A percentile compares a stretch with the other conserved stretches of the same genome.
phyloP scores from a whole-genome alignment of 2,888 invertebrate species.

The Campaea margaritaria region DNA sequence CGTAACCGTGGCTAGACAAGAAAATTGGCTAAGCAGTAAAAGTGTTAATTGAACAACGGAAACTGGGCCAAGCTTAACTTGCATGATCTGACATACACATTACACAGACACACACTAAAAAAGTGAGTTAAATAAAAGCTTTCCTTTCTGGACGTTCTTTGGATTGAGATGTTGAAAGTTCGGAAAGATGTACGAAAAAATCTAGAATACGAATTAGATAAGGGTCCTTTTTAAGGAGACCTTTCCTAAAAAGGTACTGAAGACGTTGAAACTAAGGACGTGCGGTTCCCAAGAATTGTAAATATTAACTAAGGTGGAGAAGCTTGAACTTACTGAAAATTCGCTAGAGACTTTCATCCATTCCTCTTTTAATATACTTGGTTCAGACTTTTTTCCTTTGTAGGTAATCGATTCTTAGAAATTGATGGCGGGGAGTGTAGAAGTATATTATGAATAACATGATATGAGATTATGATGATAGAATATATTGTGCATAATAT shows the following conservation, averaged over 20 bases:
- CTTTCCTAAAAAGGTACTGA: background rate
- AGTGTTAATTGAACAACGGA: no score
- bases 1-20: no score
- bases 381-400: no score
- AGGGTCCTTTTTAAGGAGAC: background rate
- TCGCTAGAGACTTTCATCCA: background rate
- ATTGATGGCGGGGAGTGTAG: no score
- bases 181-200: background rate
- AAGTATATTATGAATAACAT: no score
- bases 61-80: no score
- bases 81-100: no score
- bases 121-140: background rate
- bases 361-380: background rate
- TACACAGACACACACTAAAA: no score
- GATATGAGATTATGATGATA: no score
- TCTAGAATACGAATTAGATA: background rate
- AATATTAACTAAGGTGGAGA: background rate
- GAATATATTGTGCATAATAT: no score
- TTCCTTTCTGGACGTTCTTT: background rate
- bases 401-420: no score
- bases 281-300: constrained; percentile 2
- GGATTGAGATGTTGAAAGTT: background rate
- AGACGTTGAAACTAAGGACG: background rate
- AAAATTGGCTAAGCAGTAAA: no score
- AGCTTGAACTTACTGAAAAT: background rate